Base-by-base conservation (phyloP, 2,113 vertebrate species). In the Macaca fascicularis region DNA sequence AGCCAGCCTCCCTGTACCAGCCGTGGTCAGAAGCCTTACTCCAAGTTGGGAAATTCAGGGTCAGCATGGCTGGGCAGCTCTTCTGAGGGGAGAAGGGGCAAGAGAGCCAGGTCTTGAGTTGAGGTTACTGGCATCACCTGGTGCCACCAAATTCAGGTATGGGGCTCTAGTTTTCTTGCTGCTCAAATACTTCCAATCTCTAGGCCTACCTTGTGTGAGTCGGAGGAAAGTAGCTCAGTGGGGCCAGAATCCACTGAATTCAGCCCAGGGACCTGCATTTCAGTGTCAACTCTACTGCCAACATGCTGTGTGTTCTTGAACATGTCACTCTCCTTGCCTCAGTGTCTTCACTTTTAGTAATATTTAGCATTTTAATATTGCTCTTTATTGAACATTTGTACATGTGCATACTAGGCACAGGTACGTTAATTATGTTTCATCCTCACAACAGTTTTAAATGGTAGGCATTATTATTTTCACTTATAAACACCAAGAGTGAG, bases 181-280 rank as follows among this genome's bases (percentile, higher is more conserved):
- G 32, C 23, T 55, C 79, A 57, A 6, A 55, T 16, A 69, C 38
- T 11, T 89, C 27, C 35, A 40, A 0, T 52, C 17, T n/a, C 40
- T 64, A 75, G 40, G 43, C n/a, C 38, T 10, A 19, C 6, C 40
- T 35, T 43, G 8, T 25, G 43, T 43, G 27, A 20, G 19, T 0
- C 10, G 6, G 5, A 3, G 6, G 12, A 22, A 43, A 38, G 32
- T n/a, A 43, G 23, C 12, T 27, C 17, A 0, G 0, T 22, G 61
- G 5, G 38, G 5, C 5, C 59, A 48, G 8, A 22, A 30, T 48
- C 16, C 6, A 0, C 2, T 17, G 57, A 40, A 55, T 64, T 72
- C 43, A 13, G 22, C 57, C 12, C 2, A 2, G 38, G 57, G 1
- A 35, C 2, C 20, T 40, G 27, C 11, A 17, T 61, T 64, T 19